A percentile compares a stretch with the other conserved stretches of the same genome.
phyloP scores from a whole-genome alignment of 2,113 vertebrate genomes.

The Xiphophorus hellerii region DNA sequence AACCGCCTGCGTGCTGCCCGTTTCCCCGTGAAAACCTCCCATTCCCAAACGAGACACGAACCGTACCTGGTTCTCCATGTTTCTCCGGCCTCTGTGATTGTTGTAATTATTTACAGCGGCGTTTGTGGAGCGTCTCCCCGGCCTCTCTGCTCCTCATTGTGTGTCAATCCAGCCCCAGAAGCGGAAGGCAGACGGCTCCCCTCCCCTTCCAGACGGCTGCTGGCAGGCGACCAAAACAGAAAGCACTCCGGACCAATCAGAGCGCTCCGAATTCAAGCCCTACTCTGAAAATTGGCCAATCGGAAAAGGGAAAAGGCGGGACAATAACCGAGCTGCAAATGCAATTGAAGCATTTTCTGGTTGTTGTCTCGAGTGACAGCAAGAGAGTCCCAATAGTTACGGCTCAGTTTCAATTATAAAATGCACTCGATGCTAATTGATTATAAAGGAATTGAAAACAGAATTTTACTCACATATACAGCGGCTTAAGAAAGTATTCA shows the following conservation, averaged over 20 bases:
- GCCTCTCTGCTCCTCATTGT: slow-evolving; percentile 86
- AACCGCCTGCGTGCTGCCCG: slow-evolving; percentile 37
- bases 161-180: slow-evolving; percentile 85
- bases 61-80: slow-evolving; percentile 93
- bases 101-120: slow-evolving; percentile 84
- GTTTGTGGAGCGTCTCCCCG: slow-evolving; percentile 78
- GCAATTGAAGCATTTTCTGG: slow-evolving; percentile 73
- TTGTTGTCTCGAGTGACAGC: slow-evolving; percentile 75
- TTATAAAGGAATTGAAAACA: slow-evolving; percentile 43
- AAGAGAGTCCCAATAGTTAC: slow-evolving; percentile 65
- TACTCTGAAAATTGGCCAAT: slow-evolving; percentile 62
- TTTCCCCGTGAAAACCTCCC: slow-evolving; percentile 49
- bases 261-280: slow-evolving; percentile 16
- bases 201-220: slow-evolving; percentile 81
- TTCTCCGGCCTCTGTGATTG: slow-evolving; percentile 76
- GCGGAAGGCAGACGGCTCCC: slow-evolving; percentile 82
- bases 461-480: background rate
- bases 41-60: slow-evolving; percentile 45
- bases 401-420: slow-evolving; percentile 73
- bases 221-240: slow-evolving; percentile 82
- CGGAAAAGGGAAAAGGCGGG: slow-evolving; percentile 48
- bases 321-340: slow-evolving; percentile 62
- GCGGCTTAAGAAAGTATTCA: background rate
- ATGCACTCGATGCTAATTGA: slow-evolving; percentile 73
- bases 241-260: slow-evolving; percentile 78